phyloP scores from a whole-genome alignment of 92 coral and sea anemone species.

The Muricea muricata region DNA sequence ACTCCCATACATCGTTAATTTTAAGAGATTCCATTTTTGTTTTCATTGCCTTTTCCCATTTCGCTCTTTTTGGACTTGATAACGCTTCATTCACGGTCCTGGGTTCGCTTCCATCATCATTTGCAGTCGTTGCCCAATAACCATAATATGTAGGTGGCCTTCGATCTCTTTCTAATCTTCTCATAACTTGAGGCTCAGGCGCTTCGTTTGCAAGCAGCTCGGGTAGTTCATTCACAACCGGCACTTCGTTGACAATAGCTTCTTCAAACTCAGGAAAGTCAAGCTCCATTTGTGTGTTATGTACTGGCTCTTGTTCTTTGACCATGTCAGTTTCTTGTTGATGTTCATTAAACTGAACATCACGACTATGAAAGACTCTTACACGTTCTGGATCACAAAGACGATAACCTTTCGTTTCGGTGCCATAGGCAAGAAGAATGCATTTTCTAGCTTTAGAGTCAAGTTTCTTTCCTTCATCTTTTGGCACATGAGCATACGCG shows the following conservation, averaged over 20 bases:
- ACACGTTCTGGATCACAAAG: conserved; percentile 50
- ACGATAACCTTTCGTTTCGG: conserved; percentile 60
- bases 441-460: conserved; percentile 58
- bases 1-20: conserved; percentile 55
- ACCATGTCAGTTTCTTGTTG: background rate
- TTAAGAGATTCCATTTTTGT: conserved; percentile 58
- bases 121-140: conserved; percentile 35
- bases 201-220: conserved; percentile 2
- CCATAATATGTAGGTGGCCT: conserved; percentile 19
- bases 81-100: conserved; percentile 57
- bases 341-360: conserved; percentile 48
- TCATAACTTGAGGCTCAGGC: conserved; percentile 19
- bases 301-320: conserved; percentile 23
- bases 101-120: conserved; percentile 37
- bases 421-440: conserved; percentile 42
- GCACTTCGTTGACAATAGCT: background rate
- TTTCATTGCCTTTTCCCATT: conserved; percentile 60
- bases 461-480: too few relatives aligned
- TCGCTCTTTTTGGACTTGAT: conserved; percentile 40
- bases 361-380: conserved; percentile 58
- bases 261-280: conserved; percentile 11
- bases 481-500: conserved; percentile 49
- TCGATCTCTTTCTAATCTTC: conserved; percentile 33
- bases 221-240: background rate
- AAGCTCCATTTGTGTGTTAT: background rate